These are phyloP conservation scores for Indri indri DNA, from an alignment of 2,113 vertebrate species.

Conservation along the genomic window DNA sequence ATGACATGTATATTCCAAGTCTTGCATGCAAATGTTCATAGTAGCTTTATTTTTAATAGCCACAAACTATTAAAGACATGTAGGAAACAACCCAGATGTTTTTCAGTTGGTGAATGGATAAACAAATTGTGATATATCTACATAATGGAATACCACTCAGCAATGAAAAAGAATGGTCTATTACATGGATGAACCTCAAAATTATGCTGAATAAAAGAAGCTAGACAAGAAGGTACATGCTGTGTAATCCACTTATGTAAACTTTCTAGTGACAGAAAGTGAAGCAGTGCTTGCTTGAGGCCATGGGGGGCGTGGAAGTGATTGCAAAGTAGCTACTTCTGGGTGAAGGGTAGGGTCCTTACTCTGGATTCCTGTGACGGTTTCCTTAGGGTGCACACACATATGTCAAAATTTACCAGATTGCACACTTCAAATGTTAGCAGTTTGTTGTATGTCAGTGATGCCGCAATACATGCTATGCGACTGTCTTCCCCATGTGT, in stretches of 20 bases:
- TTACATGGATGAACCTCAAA: neutral
- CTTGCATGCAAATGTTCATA: neutral
- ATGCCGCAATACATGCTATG: fast-evolving
- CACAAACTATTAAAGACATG: neutral
- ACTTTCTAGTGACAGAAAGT: neutral
- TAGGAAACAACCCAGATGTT: neutral
- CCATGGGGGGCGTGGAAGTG: neutral
- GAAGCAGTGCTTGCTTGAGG: neutral
- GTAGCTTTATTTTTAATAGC: neutral
- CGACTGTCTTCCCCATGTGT: no score
- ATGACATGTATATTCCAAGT: fast-evolving
- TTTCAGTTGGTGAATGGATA: neutral
- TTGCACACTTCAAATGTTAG: neutral
- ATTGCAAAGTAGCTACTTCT: neutral
- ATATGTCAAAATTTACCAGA: neutral
- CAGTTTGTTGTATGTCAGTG: neutral
- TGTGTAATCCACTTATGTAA: no score
- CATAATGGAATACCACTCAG: neutral
- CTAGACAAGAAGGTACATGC: no score
- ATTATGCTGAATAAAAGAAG: neutral
- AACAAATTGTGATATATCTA: neutral
- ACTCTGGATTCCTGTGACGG: neutral
- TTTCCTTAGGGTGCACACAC: neutral
- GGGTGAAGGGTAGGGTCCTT: no score
- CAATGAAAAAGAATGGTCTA: neutral